Base-by-base conservation (phyloP, 2,888 invertebrate species). In the Diarsia dahlii region DNA sequence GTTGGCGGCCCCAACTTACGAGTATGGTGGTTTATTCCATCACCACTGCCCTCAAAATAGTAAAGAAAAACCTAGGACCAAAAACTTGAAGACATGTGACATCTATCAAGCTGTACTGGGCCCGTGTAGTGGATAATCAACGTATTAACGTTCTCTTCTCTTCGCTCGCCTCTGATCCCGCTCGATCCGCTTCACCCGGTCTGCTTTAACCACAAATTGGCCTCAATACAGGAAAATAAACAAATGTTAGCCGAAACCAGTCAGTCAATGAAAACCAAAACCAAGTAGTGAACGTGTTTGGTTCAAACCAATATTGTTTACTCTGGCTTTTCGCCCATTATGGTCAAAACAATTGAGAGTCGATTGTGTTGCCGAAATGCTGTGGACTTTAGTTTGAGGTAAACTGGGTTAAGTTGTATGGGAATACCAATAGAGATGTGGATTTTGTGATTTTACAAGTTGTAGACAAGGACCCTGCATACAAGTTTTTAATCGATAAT, bases 321-420 rank as follows among this genome's bases (percentile, higher is more conserved):
- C 69, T 18, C 39, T 5, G 18, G 45, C 28, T 34, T 76, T 78
- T 60, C 34, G 20, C 9, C 58, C 50, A 52, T 60, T 71, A n/a
- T 79, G 52, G 23, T 0, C 46, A 46, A 52, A 71, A 79, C 52
- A 79, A 79, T 71, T 13, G 50, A 39, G 28, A 56, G 12, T 9
- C 50, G 20, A n/a, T 71, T 60, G 23, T 52, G 45, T 46, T 46
- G 20, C 4, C 18, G 9, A 52, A 34, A 60, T 6, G 15, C 20
- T 20, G 6, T 52, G 4, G n/a, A 50, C 12, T 2, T 4, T 20
- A 10, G 15, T 71, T 78, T 70, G 2, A 18, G 9, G 71, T 13
- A 34, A 34, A 60, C 39, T 39, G 50, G 34, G 4, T 20, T 15
- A 39, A 23, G 0, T 23, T 52, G 12, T 50, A 34, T 15, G 2